These are phyloP conservation scores for Mystacornis crossleyi DNA, from an alignment of 2,113 vertebrate species.

Conservation along the genomic window DNA sequence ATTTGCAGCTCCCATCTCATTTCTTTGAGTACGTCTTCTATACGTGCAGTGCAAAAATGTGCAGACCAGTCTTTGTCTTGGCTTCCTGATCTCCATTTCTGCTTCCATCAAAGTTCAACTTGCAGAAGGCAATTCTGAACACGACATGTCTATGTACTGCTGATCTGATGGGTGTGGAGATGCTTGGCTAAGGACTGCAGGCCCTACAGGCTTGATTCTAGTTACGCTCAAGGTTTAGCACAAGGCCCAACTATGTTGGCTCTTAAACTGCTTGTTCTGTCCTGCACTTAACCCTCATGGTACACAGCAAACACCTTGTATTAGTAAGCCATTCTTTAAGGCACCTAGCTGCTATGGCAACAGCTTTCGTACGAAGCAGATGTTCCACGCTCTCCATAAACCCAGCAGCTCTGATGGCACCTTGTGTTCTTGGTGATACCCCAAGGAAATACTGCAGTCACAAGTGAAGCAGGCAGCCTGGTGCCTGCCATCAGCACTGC, in stretches of 20 bases:
- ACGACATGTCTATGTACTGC: fast-evolving
- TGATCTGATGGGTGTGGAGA: background rate
- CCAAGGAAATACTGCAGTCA: background rate
- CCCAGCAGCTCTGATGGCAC: background rate
- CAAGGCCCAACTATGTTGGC: background rate
- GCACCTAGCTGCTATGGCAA: background rate
- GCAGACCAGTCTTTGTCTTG: background rate
- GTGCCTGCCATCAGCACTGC: background rate
- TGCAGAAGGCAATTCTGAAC: background rate
- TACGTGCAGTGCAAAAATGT: background rate
- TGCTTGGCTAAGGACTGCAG: background rate
- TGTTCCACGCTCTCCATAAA: background rate
- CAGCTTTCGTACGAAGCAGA: background rate
- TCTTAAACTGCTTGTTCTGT: background rate
- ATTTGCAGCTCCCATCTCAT: background rate
- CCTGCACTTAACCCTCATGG: background rate
- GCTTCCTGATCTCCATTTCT: background rate
- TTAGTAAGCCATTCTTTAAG: background rate
- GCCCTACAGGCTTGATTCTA: background rate
- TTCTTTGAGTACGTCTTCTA: background rate
- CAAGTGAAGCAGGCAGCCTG: background rate
- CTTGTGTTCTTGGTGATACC: background rate
- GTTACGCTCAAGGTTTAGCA: background rate
- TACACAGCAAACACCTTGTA: background rate
- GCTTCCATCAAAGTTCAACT: background rate